A percentile compares a stretch with the other conserved stretches of the same genome.
These are phyloP conservation scores for Leguminivora glycinivorella DNA, from an alignment of 1,140 invertebrate genomes.

Conservation along the genomic window DNA sequence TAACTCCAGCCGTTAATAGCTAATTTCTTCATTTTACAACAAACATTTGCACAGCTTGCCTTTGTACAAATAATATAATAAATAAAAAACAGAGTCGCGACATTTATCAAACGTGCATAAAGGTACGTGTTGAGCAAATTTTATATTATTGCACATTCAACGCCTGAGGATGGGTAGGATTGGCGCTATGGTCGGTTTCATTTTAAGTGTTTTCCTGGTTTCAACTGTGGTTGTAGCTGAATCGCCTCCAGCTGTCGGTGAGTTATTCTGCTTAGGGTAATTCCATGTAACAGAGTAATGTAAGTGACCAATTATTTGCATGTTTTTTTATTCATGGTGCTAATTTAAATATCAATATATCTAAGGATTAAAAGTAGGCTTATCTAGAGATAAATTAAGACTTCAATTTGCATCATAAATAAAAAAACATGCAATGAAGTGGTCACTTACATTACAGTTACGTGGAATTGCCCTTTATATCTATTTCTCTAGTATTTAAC, in stretches of 20 bases:
- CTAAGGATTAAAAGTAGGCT: too few species aligned
- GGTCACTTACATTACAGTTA: too few species aligned
- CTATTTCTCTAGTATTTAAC: too few species aligned
- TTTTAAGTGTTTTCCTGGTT: background rate
- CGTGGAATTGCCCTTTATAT: too few species aligned
- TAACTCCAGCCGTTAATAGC: background rate
- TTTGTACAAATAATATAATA: conserved; percentile 1
- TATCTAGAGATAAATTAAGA: too few species aligned
- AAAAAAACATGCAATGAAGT: too few species aligned
- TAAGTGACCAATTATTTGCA: too few species aligned
- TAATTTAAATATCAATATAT: too few species aligned
- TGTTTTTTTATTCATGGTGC: too few species aligned
- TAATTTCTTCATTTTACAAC: background rate
- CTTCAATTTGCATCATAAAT: too few species aligned
- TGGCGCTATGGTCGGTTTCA: background rate
- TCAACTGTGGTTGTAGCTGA: background rate
- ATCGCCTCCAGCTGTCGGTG: background rate
- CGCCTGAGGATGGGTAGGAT: background rate
- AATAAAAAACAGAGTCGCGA: background rate
- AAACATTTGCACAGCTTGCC: conserved; percentile 17
- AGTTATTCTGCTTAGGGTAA: background rate
- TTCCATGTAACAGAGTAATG: too few species aligned
- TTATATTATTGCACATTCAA: background rate
- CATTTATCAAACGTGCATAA: conserved; percentile 5
- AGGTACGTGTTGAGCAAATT: background rate